These are phyloP conservation scores for Acleris emargana DNA, from an alignment of 2,888 invertebrate genomes.

Conservation along the genomic window DNA sequence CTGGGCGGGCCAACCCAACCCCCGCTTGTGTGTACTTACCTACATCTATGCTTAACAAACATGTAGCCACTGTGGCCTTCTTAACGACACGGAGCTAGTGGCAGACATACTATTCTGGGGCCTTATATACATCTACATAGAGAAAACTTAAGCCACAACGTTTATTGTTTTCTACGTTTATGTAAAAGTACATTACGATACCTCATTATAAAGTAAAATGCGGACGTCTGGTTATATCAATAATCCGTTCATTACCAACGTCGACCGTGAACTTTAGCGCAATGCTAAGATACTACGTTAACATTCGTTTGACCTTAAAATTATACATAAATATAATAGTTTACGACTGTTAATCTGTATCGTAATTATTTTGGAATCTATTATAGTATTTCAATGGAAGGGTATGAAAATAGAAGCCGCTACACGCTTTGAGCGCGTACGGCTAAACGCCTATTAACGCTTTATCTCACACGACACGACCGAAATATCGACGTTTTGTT, in stretches of 20 bases:
- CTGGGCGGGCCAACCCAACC: constrained; percentile 42
- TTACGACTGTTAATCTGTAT: constrained; percentile 27
- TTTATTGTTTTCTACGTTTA: background rate
- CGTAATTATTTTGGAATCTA: constrained; percentile 36
- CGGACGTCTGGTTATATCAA: constrained; percentile 31
- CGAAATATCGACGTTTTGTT: constrained; percentile 76
- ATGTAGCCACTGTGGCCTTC: constrained; percentile 26
- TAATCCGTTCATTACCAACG: constrained; percentile 37
- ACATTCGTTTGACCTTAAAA: constrained; percentile 31
- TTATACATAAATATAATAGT: constrained; percentile 32
- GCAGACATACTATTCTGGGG: constrained; percentile 10
- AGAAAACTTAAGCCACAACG: constrained; percentile 12
- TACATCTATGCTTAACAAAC: constrained; percentile 33
- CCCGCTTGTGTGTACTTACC: constrained; percentile 28
- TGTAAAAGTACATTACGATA: constrained; percentile 15
- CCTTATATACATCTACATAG: constrained; percentile 3
- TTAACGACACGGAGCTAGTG: constrained; percentile 26
- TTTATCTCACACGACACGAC: constrained; percentile 62
- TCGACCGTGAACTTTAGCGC: constrained; percentile 44
- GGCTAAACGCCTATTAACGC: constrained; percentile 64
- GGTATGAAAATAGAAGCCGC: constrained; percentile 44
- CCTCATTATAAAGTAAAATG: constrained; percentile 33
- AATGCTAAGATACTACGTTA: constrained; percentile 34
- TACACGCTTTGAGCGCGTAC: constrained; percentile 38
- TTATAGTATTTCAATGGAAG: constrained; percentile 30